These are phyloP conservation scores for Tipula confusa DNA, from an alignment of 2,888 invertebrate species.

Conservation along the genomic window DNA sequence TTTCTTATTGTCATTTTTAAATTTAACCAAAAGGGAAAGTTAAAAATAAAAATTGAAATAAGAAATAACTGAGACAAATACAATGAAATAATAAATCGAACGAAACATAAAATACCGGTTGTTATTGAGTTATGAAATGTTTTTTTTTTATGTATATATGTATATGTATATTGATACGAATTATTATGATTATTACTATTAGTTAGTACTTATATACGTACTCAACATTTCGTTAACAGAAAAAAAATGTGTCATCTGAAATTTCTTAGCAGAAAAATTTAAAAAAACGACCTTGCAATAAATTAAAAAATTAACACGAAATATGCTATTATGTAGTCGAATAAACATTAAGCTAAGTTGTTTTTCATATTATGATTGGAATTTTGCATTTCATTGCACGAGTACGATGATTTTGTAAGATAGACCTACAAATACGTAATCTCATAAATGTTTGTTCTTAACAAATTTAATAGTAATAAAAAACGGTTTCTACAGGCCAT, in stretches of 20 bases:
- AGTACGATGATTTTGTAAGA: background rate
- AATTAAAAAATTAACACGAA: conserved; percentile 8
- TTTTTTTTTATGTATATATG: too few relatives aligned
- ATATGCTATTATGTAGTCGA: background rate
- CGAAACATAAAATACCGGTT: conserved; percentile 3
- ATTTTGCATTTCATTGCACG: background rate
- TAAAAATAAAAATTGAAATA: background rate
- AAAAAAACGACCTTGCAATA: background rate
- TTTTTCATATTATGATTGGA: background rate
- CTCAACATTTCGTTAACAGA: background rate
- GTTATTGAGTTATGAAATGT: conserved; percentile 12
- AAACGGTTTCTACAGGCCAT: background rate
- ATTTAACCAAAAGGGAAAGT: conserved; percentile 16
- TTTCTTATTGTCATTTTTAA: background rate
- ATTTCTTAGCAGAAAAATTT: background rate
- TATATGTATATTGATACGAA: background rate
- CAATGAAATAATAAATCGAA: background rate
- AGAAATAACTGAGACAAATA: background rate
- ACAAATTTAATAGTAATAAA: background rate
- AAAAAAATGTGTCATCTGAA: conserved; percentile 9
- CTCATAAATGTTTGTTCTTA: too few relatives aligned
- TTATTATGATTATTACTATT: background rate
- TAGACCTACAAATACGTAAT: background rate
- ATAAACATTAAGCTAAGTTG: background rate
- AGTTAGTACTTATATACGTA: background rate